phyloP scores from a whole-genome alignment of 2,797 vertebrate genomes.

The Amblyopsis hoosieri region DNA sequence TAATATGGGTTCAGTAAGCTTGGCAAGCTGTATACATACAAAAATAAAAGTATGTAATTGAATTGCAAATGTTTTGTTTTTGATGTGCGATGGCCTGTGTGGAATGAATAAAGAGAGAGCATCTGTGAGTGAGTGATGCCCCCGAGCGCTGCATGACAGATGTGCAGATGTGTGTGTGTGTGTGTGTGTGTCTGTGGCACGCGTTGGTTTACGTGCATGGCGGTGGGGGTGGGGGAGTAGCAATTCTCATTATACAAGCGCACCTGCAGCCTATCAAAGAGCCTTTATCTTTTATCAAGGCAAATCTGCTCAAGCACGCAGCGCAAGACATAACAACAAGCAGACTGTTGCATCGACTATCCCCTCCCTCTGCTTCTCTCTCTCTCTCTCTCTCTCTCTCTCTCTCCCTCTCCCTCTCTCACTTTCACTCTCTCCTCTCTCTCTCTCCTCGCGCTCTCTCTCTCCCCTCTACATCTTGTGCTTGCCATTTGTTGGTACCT shows the following conservation, averaged over 20 bases:
- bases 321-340: slow-evolving; percentile 55
- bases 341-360: slow-evolving; percentile 37
- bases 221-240: slow-evolving; percentile 8
- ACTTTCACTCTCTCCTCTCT: slow-evolving; percentile 22
- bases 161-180: slow-evolving; percentile 67
- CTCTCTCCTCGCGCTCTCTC: slow-evolving; percentile 17
- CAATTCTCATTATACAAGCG: slow-evolving; percentile 72
- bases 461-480: slow-evolving; percentile 1
- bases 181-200: slow-evolving; percentile 50
- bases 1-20: slow-evolving; percentile 27
- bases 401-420: slow-evolving; percentile 18
- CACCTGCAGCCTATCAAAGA: slow-evolving; percentile 80
- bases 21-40: slow-evolving; percentile 40
- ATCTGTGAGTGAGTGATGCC: slow-evolving; percentile 36
- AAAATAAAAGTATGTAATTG: slow-evolving; percentile 35
- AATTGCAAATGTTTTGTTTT: slow-evolving; percentile 23
- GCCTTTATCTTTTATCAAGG: slow-evolving; percentile 76
- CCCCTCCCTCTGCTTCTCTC: slow-evolving; percentile 4
- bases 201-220: not conserved
- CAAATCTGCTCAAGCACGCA: slow-evolving; percentile 73
- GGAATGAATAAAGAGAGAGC: slow-evolving; percentile 36
- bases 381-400: slow-evolving; percentile 20
- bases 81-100: slow-evolving; percentile 12
- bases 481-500: slow-evolving; percentile 52
- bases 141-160: slow-evolving; percentile 60